These are phyloP conservation scores for Didymodactylos carnosus DNA, from an alignment of 2,888 invertebrate species.

Conservation along the genomic window DNA sequence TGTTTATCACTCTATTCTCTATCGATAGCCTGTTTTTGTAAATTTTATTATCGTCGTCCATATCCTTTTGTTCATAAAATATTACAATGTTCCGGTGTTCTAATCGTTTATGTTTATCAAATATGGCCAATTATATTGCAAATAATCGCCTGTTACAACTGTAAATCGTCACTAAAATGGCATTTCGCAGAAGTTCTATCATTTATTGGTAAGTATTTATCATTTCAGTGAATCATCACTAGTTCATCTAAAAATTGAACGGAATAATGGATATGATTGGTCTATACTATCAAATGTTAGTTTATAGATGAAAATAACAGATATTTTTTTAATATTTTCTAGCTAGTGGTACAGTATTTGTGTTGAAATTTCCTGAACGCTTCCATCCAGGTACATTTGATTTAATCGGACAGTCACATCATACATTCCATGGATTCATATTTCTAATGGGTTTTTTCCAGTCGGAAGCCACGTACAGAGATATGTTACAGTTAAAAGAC, in stretches of 20 bases:
- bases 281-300: no score
- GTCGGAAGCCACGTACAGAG: not conserved
- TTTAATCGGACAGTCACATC: slow-evolving; percentile 10
- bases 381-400: slow-evolving; percentile 7
- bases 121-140: not conserved
- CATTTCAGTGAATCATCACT: no score
- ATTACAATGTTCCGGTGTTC: not conserved
- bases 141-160: no score
- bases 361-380: slow-evolving; percentile 6
- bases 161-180: no score
- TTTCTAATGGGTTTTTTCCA: slow-evolving; percentile 4
- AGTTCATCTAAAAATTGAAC: no score
- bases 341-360: slow-evolving; percentile 2
- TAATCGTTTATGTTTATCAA: not conserved
- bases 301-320: no score
- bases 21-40: not conserved
- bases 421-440: slow-evolving; percentile 5
- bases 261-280: no score
- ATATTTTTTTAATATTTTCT: not conserved
- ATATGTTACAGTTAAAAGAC: not conserved
- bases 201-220: no score
- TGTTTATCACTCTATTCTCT: not conserved
- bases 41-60: not conserved
- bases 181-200: no score
- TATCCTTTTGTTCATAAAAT: not conserved